Conservation (phyloP, 2,113 vertebrate species). For the Eretmochelys imbricata region DNA sequence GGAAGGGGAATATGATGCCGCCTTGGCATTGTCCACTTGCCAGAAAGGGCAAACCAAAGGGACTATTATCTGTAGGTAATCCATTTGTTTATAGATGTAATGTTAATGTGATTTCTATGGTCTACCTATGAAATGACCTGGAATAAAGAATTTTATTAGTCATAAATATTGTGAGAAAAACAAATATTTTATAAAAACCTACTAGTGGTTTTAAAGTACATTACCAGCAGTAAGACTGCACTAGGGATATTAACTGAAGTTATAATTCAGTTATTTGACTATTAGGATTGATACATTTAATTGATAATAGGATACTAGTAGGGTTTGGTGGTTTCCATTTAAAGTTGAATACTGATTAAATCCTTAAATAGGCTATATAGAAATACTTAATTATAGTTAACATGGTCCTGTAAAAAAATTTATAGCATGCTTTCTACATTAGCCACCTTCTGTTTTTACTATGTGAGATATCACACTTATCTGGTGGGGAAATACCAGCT, state of each 20-base stretch:
- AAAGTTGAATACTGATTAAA: conserved; percentile 72
- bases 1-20: not conserved
- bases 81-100: conserved; percentile 45
- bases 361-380: conserved; percentile 71
- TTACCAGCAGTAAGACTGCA: conserved; percentile 73
- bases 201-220: conserved; percentile 68
- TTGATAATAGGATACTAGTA: conserved; percentile 62
- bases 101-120: conserved; percentile 63
- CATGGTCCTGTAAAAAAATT: conserved; percentile 64
- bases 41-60: conserved; percentile 45
- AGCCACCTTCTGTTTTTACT: conserved; percentile 68
- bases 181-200: conserved; percentile 74
- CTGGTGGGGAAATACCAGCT: conserved; percentile 68
- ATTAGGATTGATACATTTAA: conserved; percentile 78
- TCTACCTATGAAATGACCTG: conserved; percentile 65
- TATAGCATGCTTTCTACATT: conserved; percentile 59
- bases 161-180: conserved; percentile 60
- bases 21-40: conserved; percentile 30
- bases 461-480: conserved; percentile 44
- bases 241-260: conserved; percentile 71
- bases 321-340: conserved; percentile 13
- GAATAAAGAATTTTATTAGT: conserved; percentile 68
- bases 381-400: conserved; percentile 76
- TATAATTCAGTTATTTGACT: conserved; percentile 73
- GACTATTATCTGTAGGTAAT: conserved; percentile 41